phyloP scores from a whole-genome alignment of 1,140 invertebrate species.

The Drosophila sechellia region DNA sequence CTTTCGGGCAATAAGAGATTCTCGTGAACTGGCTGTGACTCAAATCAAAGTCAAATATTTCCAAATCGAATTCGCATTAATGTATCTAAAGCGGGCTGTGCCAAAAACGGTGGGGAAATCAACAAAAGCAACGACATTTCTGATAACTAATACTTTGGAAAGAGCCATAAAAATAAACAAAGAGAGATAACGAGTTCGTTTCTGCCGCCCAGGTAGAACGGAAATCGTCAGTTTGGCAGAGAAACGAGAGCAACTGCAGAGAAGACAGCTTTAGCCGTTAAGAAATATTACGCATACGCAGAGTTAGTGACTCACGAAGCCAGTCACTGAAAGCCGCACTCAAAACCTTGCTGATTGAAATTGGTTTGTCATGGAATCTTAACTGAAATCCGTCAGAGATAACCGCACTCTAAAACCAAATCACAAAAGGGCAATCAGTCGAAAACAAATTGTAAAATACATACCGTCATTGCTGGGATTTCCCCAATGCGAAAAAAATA shows the following conservation, averaged over 20 bases:
- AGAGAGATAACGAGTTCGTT: constrained; percentile 50
- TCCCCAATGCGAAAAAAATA: too few relatives aligned
- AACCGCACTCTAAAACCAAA: constrained; percentile 1
- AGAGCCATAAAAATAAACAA: constrained; percentile 46
- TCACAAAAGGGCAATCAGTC: not conserved
- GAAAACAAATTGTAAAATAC: not conserved
- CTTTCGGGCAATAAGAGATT: constrained; percentile 34
- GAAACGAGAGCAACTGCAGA: constrained; percentile 8
- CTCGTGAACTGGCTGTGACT: constrained; percentile 62
- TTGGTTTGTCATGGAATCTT: constrained; percentile 26
- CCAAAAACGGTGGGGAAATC: constrained; percentile 43
- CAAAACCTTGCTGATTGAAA: constrained; percentile 8
- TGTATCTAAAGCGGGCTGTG: constrained; percentile 65
- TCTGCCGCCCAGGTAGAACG: constrained; percentile 19
- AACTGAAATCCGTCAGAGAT: constrained; percentile 14
- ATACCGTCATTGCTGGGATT: not conserved
- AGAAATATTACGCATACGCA: constrained; percentile 65
- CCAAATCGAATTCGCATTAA: constrained; percentile 75
- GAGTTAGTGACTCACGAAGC: constrained; percentile 48
- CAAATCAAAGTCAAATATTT: constrained; percentile 66
- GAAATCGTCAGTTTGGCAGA: constrained; percentile 19
- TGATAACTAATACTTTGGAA: constrained; percentile 67
- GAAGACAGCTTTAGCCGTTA: constrained; percentile 15
- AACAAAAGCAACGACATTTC: constrained; percentile 34
- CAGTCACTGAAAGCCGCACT: constrained; percentile 34